phyloP scores from a whole-genome alignment of 2,797 vertebrate species.

The Choloepus didactylus region DNA sequence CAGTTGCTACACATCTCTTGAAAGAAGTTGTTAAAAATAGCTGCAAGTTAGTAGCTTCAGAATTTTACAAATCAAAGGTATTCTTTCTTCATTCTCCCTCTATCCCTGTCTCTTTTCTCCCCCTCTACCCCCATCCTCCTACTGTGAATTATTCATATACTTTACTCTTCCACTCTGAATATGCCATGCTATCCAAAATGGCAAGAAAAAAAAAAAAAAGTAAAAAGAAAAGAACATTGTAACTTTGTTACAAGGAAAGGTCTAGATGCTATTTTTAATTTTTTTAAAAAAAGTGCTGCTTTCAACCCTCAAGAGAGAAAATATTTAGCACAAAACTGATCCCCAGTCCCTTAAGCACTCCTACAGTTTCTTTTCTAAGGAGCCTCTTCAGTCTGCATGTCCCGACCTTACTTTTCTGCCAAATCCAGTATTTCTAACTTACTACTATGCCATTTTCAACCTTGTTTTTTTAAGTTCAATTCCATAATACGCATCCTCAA shows the following conservation, averaged over 20 bases:
- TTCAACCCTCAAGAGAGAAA: not conserved
- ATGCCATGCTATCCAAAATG: not conserved
- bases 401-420: not conserved
- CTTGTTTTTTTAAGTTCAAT: not conserved
- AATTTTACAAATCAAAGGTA: not conserved
- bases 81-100: not conserved
- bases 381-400: not conserved
- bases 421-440: not conserved
- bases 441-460: not conserved
- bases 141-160: not conserved
- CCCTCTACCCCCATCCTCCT: not conserved
- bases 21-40: not conserved
- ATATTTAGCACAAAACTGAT: not conserved
- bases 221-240: not conserved
- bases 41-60: not conserved
- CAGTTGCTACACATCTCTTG: not conserved
- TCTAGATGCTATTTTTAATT: not conserved
- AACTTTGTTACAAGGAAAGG: not conserved
- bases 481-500: not conserved
- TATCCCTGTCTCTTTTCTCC: not conserved
- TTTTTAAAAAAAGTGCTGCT: not conserved
- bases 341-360: not conserved
- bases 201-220: not conserved
- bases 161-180: not conserved
- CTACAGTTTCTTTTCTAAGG: not conserved